phyloP scores from a whole-genome alignment of 1,140 invertebrate species.

The Gryllus bimaculatus region DNA sequence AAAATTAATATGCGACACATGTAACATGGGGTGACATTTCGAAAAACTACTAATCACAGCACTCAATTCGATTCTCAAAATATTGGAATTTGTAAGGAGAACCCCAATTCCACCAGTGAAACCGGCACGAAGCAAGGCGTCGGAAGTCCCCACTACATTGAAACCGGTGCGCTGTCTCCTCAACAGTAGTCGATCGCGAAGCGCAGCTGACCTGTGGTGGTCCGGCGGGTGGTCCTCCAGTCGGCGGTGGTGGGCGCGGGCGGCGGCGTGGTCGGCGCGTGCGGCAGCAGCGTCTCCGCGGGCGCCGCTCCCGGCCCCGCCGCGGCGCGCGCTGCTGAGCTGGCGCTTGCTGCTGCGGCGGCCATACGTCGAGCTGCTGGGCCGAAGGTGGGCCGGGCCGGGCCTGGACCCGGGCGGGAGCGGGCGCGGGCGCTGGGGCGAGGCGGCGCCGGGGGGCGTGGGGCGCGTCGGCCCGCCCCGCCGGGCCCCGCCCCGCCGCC shows the following conservation, averaged over 20 bases:
- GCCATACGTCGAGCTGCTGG: slow-evolving; percentile 22
- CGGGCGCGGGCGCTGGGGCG: slow-evolving; percentile 21
- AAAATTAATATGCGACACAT: too few species aligned
- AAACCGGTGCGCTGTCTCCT: too few species aligned
- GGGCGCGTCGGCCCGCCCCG: background rate
- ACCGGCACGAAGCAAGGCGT: too few species aligned
- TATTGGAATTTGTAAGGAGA: too few species aligned
- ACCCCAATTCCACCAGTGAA: too few species aligned
- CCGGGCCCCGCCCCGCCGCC: slow-evolving; percentile 12
- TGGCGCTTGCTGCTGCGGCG: slow-evolving; percentile 30
- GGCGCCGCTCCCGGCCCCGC: slow-evolving; percentile 30
- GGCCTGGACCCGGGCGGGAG: slow-evolving; percentile 19
- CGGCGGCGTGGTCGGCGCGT: background rate
- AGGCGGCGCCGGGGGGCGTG: slow-evolving; percentile 18
- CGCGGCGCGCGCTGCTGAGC: slow-evolving; percentile 29
- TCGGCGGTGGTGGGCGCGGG: slow-evolving; percentile 7
- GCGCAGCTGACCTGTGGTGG: too few species aligned
- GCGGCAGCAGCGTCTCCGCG: slow-evolving; percentile 8
- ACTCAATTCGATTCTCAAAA: too few species aligned
- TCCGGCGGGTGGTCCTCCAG: background rate
- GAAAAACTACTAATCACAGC: too few species aligned
- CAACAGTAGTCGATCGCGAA: too few species aligned
- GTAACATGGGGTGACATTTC: too few species aligned
- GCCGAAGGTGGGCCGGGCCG: slow-evolving; percentile 23
- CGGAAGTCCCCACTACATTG: too few species aligned